Evolutionary conservation across 2,888 invertebrate species (phyloP), one percentile per base, ranked within the genome.

Genomic region (Xestobium rufovillosum): DNA sequence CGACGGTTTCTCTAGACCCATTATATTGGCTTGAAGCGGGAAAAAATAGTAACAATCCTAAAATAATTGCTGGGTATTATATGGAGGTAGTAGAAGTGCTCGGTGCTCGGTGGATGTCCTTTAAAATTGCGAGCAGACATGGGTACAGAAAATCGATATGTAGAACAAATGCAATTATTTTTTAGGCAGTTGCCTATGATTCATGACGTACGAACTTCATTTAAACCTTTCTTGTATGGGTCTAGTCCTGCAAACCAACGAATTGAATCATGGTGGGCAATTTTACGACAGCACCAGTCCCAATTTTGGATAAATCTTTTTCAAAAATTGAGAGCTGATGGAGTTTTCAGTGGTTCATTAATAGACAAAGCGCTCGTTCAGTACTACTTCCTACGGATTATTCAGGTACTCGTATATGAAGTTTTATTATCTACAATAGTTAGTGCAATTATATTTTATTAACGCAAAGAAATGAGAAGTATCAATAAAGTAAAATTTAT

Each of bases 81-180:
- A 9, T 40, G 11, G 23, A 38, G n/a, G 40, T 38, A 14, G 26
- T 40, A 8, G 34, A 31, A 19, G 10, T 13, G 14, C 9, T 37
- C n/a, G n/a, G n/a, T n/a, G n/a, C n/a, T n/a, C n/a, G 11, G 33
- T 29, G 40, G 38, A 14, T 38, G 35, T 34, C 44, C 46, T 12
- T 19, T 12, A 17, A 41, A 36, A 11, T 10, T 45, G 11, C 38
- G 46, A 11, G 12, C 31, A 14, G 43, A 48, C 30, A 39, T 44
- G 41, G 46, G 48, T 25, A 48, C 46, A 4, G 46, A 46, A 37
- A 48, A 47, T 26, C 32, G 29, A 12, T 15, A n/a, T 29, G 32
- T 41, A 10, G 38, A 39, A 36, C 19, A 36, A 28, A 34, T 45
- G 2, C 45, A 45, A 37, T 38, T 13, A 12, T 23, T 19, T 11